Conservation (phyloP, 2,888 invertebrate genomes). For the Euzophera pinguis region DNA sequence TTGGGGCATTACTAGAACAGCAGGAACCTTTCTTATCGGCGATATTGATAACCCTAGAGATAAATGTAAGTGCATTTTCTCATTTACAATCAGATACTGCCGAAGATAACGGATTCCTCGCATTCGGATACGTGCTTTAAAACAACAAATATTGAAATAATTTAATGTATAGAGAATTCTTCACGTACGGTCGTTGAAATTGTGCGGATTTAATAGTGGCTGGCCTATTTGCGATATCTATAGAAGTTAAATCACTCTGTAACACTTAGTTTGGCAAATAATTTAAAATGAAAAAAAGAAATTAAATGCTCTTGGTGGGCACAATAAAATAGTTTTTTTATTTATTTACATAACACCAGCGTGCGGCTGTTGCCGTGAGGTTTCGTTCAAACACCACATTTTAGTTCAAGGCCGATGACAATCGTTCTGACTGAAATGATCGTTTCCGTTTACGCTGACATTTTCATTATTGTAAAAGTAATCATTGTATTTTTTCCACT, state of each 20-base stretch:
- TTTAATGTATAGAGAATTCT: constrained; percentile 19
- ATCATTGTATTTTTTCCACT: background rate
- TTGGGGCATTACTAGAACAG: background rate
- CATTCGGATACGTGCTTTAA: constrained; percentile 13
- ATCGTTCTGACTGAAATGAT: constrained; percentile 10
- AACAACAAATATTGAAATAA: constrained; percentile 13
- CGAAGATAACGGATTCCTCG: background rate
- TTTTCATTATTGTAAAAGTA: constrained; percentile 4
- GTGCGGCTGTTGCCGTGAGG: constrained; percentile 6
- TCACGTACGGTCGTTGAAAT: constrained; percentile 18
- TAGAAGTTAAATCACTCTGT: no score
- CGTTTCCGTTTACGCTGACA: constrained; percentile 7
- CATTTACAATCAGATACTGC: constrained; percentile 2
- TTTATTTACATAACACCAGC: constrained; percentile 20
- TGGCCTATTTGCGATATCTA: no score
- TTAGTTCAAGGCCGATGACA: constrained; percentile 10
- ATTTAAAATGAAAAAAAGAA: no score
- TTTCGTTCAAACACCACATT: constrained; percentile 12
- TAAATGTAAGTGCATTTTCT: constrained; percentile 9
- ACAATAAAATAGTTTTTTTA: constrained; percentile 15
- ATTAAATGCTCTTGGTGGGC: constrained; percentile 12
- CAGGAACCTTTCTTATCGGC: background rate
- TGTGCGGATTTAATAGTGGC: no score
- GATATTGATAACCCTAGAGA: constrained; percentile 2
- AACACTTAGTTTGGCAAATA: no score